phyloP scores from a whole-genome alignment of 2,888 invertebrate genomes.

The Teleogryllus oceanicus region DNA sequence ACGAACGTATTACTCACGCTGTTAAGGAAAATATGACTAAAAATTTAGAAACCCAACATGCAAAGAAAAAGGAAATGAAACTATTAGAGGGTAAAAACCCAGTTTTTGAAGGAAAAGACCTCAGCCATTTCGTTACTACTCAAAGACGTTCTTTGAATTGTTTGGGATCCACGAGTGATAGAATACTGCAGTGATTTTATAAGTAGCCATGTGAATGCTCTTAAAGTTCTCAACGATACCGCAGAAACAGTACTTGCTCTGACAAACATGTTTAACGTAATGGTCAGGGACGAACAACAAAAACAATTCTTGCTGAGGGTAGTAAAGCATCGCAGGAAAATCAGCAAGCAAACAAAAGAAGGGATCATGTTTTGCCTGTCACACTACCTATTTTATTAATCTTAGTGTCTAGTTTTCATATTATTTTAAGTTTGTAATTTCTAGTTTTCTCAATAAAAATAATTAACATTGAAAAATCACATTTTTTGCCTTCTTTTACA shows the following conservation, averaged over 20 bases:
- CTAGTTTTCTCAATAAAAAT: too few species aligned
- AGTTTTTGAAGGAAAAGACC: slow-evolving; percentile 11
- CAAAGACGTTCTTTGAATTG: slow-evolving; percentile 24
- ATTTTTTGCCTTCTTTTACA: too few species aligned
- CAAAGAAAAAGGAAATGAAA: slow-evolving; percentile 22
- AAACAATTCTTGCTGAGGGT: neutral
- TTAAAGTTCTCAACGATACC: neutral
- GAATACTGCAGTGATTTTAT: slow-evolving; percentile 18
- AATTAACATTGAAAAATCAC: too few species aligned
- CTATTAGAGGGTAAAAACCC: slow-evolving; percentile 20
- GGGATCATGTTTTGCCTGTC: too few species aligned
- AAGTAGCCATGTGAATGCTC: neutral
- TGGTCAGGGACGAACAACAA: neutral
- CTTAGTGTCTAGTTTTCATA: too few species aligned
- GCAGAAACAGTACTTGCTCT: neutral
- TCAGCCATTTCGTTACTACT: slow-evolving; percentile 23
- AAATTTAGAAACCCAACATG: slow-evolving; percentile 23
- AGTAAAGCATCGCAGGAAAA: too few species aligned
- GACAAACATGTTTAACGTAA: neutral
- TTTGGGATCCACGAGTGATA: slow-evolving; percentile 21
- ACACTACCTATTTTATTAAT: too few species aligned
- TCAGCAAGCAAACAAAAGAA: too few species aligned
- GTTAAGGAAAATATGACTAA: slow-evolving; percentile 21
- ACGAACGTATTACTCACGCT: neutral
- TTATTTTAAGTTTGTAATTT: too few species aligned